Evolutionary conservation across 2,888 invertebrate genomes (phyloP), one percentile per base, ranked within the genome.

Genomic region (Ferrisia virgata): DNA sequence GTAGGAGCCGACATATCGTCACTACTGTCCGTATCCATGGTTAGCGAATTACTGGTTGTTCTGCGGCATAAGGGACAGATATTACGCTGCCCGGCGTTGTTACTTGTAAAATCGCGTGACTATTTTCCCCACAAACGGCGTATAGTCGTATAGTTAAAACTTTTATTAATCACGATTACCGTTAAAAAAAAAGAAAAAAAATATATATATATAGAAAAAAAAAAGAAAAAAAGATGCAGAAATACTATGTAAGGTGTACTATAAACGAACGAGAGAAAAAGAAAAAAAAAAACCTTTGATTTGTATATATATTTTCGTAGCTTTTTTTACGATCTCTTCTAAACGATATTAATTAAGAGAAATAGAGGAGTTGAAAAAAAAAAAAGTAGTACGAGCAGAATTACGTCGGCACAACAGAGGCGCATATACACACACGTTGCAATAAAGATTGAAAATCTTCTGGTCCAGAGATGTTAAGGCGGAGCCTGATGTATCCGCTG

Each of bases 11-110:
- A 83, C 84, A 86, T 39, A 85, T 85, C 86, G 80, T 84, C 84
- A 85, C 84, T 85, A 85, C 84, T 85, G 85, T 86, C 85, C 81
- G 85, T 86, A 79, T 86, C 85, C 85, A 86, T 86, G 43, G 43
- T 22, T 58, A 6, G 40, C 69, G 72, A 79, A 84, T 79, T 80
- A 72, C 81, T 85, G 80, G 72, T 64, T 72, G 72, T 11, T 40
- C 31, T 28, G 76, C 15, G 28, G 69, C 58, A 84, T 53, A 76
- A 72, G 69, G 43, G 36, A 81, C 58, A 82, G 64, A 25, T 53
- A 58, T 81, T 81, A 76, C 72, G 72, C 72, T 76, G 72, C 72
- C 72, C 81, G 58, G 58, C 64, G 81, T 81, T 36, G 81, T 81
- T 43, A 25, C 80, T 81, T 11, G 18, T 81, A 53, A 81, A 81